Evolutionary conservation across 2,113 vertebrate genomes (phyloP).

Genomic region (Apistogramma diplotaenia): DNA sequence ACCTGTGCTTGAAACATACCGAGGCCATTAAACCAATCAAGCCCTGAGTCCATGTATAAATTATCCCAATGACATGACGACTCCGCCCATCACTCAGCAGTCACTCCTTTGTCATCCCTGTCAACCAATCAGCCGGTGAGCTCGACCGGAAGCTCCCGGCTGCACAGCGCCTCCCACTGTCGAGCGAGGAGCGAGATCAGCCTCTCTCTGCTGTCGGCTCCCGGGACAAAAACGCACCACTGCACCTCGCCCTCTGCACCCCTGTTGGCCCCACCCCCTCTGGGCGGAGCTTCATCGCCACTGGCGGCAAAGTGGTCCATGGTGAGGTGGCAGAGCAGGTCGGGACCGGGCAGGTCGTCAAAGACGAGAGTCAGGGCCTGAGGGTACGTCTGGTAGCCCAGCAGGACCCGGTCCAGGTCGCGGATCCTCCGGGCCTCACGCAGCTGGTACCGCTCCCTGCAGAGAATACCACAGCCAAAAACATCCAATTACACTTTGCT

Average conservation of each 20-base stretch:
- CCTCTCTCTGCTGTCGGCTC: conserved; percentile 90
- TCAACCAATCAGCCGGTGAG: conserved; percentile 82
- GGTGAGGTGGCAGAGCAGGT: conserved; percentile 90
- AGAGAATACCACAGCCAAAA: not conserved
- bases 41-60: not conserved
- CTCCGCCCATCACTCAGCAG: not conserved
- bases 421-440: conserved; percentile 89
- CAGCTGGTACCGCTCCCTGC: conserved; percentile 89
- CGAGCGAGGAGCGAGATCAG: conserved; percentile 91
- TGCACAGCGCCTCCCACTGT: conserved; percentile 94
- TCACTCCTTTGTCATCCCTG: not conserved
- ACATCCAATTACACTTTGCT: not conserved
- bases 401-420: conserved; percentile 91
- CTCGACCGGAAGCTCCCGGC: conserved; percentile 92
- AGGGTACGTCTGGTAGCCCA: conserved; percentile 95
- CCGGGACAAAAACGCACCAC: conserved; percentile 95
- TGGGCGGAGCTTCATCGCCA: conserved; percentile 31
- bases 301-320: conserved; percentile 90
- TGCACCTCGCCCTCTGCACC: conserved; percentile 83
- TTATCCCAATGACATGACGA: not conserved
- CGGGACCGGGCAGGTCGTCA: conserved; percentile 90
- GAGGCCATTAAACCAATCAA: not conserved
- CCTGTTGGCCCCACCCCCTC: conserved; percentile 43
- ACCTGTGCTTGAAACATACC: not conserved
- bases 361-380: conserved; percentile 95